Conservation (phyloP, 2,113 vertebrate genomes). For the Rhinichthys klamathensis region DNA sequence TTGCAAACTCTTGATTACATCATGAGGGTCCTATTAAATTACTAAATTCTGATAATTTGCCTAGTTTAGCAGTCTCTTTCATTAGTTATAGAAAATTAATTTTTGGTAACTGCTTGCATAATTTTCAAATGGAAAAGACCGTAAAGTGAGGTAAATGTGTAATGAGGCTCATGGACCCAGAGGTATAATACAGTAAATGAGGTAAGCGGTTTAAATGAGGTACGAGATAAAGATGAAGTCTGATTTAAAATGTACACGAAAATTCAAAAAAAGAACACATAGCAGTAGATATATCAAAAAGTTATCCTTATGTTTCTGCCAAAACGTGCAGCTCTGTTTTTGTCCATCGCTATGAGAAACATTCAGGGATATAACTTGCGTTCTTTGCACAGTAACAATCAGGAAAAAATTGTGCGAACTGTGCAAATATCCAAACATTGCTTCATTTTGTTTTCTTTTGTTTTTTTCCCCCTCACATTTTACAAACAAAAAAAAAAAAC, state of each 20-base stretch:
- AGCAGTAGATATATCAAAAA: constrained; percentile 61
- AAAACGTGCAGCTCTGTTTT: constrained; percentile 51
- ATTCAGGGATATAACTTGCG: constrained; percentile 62
- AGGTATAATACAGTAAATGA: constrained; percentile 47
- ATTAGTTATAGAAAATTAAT: constrained; percentile 6
- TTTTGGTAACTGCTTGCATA: constrained; percentile 42
- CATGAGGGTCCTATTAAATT: constrained; percentile 12
- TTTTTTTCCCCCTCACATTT: constrained; percentile 39
- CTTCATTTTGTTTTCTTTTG: constrained; percentile 55
- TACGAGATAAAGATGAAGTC: constrained; percentile 55
- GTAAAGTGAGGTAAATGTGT: constrained; percentile 52
- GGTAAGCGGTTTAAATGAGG: constrained; percentile 57
- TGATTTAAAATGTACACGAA: constrained; percentile 49
- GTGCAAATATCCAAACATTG: constrained; percentile 66
- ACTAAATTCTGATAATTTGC: not conserved
- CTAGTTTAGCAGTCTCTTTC: constrained; percentile 3
- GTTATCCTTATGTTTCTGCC: constrained; percentile 54
- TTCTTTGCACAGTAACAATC: constrained; percentile 65
- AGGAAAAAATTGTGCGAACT: constrained; percentile 63
- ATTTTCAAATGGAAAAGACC: constrained; percentile 41
- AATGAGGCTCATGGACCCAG: constrained; percentile 35
- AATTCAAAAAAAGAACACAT: constrained; percentile 40
- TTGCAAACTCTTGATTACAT: constrained; percentile 24
- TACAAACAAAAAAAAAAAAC: constrained; percentile 61
- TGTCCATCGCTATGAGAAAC: constrained; percentile 52